These are phyloP conservation scores for Malurus cyaneus DNA, from an alignment of 2,113 vertebrate genomes.

Conservation along the genomic window DNA sequence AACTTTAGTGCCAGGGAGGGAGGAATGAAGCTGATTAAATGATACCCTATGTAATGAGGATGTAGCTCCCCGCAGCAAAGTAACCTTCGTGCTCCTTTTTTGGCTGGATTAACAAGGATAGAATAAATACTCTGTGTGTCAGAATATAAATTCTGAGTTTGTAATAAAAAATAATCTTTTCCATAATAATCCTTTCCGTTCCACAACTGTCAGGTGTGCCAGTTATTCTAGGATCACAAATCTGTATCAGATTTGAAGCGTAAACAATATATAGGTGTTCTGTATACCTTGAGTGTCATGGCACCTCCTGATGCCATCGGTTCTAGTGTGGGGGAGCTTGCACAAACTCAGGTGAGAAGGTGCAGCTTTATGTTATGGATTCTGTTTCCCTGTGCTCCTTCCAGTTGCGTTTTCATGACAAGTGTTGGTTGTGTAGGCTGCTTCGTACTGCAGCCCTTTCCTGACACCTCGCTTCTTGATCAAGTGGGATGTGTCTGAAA, in stretches of 20 bases:
- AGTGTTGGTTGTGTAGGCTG: background rate
- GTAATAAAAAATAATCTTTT: background rate
- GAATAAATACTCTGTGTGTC: background rate
- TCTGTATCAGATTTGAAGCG: background rate
- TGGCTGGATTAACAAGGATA: background rate
- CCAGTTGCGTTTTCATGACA: background rate
- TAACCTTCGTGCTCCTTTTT: background rate
- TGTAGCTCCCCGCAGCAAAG: background rate
- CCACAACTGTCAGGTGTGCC: background rate
- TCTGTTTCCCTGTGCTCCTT: background rate
- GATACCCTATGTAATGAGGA: background rate
- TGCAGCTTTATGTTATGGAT: background rate
- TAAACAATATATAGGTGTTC: background rate
- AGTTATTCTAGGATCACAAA: background rate
- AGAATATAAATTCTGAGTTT: background rate
- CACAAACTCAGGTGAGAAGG: background rate
- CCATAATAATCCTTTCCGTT: background rate
- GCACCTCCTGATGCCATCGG: background rate
- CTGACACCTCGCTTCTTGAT: background rate
- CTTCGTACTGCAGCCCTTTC: background rate
- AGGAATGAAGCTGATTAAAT: background rate
- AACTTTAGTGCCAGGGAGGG: background rate
- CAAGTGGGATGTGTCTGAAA: background rate
- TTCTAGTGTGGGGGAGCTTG: background rate
- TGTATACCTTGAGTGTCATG: background rate